Evolutionary conservation across 2,888 invertebrate species (phyloP), one percentile per base, ranked within the genome.

Genomic region (Augochlorella aurata): DNA sequence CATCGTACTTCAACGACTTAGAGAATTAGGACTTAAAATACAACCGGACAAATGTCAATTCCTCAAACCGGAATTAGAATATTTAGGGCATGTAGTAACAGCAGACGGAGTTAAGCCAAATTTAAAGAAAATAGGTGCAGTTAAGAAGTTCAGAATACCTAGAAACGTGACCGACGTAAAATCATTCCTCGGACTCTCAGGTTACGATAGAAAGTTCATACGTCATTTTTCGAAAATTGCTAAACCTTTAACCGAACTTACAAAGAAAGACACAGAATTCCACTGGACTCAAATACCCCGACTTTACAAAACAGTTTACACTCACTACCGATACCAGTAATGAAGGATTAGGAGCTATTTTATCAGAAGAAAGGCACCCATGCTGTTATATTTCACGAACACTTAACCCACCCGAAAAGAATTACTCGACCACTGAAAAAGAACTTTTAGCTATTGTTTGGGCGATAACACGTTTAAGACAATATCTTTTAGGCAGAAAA

Each of bases 51-150:
- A n/a, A n/a, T n/a, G n/a, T n/a, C n/a, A n/a, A n/a, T n/a, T n/a
- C n/a, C n/a, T n/a, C n/a, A n/a, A n/a, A n/a, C n/a, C n/a, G n/a
- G n/a, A n/a, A n/a, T n/a, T n/a, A n/a, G n/a, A n/a, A 2, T 76
- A 76, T 16, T 45, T 75, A 5, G 49, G 61, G 12, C 76, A 76
- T 21, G 7, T 69, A 45, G 47, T 76, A 7, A 70, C 76, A 9
- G 44, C 54, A 16, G 45, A 76, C 1, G 70, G 76, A 70, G 24
- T 70, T n/a, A 76, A 76, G 63, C 76, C 52, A 16, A 70, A 70
- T 44, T 63, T 44, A 16, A 52, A 74, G 21, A 74, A 74, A 45
- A 21, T 74, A 71, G 45, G 44, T 45, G 58, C 54, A 21, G 45
- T 71, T 14, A 58, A 45, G 16, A 50, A 71, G 14, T 71, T 69